Percentiles rank a stretch among this genome's conserved stretches.
phyloP scores from a whole-genome alignment of 2,797 vertebrate species.

The Acanthornis magna region DNA sequence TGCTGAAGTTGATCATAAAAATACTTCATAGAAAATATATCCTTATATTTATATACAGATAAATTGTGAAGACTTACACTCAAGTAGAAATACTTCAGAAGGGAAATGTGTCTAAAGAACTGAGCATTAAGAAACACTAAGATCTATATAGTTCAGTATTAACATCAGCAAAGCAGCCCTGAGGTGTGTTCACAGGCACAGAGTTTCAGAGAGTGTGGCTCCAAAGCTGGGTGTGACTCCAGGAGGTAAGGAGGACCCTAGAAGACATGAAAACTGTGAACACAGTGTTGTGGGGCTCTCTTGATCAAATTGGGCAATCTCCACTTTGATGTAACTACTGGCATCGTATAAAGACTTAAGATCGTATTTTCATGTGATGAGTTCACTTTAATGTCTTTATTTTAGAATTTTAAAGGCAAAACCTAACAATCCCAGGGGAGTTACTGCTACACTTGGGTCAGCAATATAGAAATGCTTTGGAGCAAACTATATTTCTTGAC shows the following conservation, averaged over 20 bases:
- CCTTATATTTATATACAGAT: neutral
- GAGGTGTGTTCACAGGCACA: neutral
- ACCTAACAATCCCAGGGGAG: neutral
- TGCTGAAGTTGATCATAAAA: neutral
- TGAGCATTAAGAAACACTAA: neutral
- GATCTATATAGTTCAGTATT: too few species aligned
- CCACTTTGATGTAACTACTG: rapidly evolving
- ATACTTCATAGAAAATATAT: neutral
- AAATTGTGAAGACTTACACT: neutral
- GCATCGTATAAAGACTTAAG: neutral
- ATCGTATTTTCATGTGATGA: neutral
- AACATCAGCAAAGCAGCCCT: neutral
- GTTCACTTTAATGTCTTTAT: neutral
- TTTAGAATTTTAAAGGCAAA: neutral
- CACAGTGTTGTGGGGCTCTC: neutral
- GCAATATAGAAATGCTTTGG: neutral
- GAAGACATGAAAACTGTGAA: neutral
- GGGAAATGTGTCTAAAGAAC: neutral
- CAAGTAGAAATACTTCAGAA: neutral
- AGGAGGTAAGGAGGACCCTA: neutral
- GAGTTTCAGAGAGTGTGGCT: neutral
- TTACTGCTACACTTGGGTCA: neutral
- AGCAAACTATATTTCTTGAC: neutral
- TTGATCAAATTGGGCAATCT: neutral
- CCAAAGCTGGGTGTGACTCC: neutral